A percentile compares a stretch with the other conserved stretches of the same genome.
Conservation (phyloP, 2,113 vertebrate genomes). For the Hymenochirus boettgeri region DNA sequence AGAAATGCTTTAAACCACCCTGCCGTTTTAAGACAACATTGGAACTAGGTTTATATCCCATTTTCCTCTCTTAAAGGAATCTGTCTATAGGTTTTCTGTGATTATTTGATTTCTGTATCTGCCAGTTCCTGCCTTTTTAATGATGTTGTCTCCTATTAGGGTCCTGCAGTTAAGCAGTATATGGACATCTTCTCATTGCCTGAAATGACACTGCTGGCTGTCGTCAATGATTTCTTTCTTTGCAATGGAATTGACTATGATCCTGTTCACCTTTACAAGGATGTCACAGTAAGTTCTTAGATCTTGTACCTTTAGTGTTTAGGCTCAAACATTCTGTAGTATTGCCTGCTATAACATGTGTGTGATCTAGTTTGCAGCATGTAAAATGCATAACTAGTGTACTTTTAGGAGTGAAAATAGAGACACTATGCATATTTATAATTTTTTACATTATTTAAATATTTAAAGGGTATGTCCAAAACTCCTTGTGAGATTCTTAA, state of each 20-base stretch:
- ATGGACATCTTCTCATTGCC: constrained; percentile 84
- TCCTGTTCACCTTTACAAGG: constrained; percentile 76
- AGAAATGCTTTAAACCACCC: too few relatives aligned
- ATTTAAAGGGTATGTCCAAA: too few relatives aligned
- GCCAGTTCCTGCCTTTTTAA: background rate
- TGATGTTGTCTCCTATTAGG: constrained; percentile 49
- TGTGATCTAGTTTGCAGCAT: too few relatives aligned
- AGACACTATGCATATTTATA: too few relatives aligned
- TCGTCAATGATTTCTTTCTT: constrained; percentile 77
- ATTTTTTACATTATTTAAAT: too few relatives aligned
- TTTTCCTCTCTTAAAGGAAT: too few relatives aligned
- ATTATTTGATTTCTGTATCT: background rate
- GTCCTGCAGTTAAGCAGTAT: constrained; percentile 75
- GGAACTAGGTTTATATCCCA: too few relatives aligned
- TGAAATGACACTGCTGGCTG: constrained; percentile 76
- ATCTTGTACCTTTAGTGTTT: background rate
- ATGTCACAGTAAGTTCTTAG: constrained; percentile 67
- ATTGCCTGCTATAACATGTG: background rate
- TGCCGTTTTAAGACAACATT: too few relatives aligned
- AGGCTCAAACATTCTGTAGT: background rate
- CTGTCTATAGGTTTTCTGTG: too few relatives aligned
- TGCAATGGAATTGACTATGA: constrained; percentile 74
- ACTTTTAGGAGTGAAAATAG: too few relatives aligned
- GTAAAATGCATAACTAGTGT: too few relatives aligned
- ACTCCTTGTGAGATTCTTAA: too few relatives aligned